phyloP scores from a whole-genome alignment of 1,140 invertebrate species.

The Drosophila pandora region DNA sequence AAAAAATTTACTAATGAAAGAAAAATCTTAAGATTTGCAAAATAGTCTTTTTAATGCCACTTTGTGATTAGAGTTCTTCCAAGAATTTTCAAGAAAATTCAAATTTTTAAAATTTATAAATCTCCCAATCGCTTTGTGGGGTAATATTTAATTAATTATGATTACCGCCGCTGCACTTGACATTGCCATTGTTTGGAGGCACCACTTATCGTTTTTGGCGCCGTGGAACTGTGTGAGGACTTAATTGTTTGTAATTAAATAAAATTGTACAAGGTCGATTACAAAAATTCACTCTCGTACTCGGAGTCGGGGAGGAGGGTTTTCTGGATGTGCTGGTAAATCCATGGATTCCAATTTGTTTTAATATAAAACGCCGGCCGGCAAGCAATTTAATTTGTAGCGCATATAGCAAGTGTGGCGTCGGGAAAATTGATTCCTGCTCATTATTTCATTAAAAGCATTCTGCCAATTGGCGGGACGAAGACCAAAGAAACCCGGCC shows the following conservation, averaged over 20 bases:
- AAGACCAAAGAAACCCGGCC: constrained; percentile 1
- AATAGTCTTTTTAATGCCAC: too few relatives aligned
- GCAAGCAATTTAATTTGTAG: constrained; percentile 69
- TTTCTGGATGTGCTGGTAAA: constrained; percentile 36
- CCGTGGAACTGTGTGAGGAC: constrained; percentile 24
- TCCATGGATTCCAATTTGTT: constrained; percentile 72
- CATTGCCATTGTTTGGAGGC: constrained; percentile 34
- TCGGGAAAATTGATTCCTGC: constrained; percentile 77
- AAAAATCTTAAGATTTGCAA: too few relatives aligned
- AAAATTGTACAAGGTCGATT: constrained; percentile 80
- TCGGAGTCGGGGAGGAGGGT: constrained; percentile 7
- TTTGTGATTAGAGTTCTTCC: too few relatives aligned
- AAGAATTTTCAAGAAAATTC: constrained; percentile 1
- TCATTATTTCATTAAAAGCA: constrained; percentile 79
- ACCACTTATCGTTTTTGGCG: constrained; percentile 51
- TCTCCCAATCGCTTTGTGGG: constrained; percentile 6
- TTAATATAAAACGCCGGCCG: constrained; percentile 77
- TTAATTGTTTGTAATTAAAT: constrained; percentile 83
- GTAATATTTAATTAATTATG: constrained; percentile 48
- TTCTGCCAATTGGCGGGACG: constrained; percentile 45
- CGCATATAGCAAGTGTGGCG: constrained; percentile 30
- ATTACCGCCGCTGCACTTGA: constrained; percentile 13
- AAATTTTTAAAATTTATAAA: constrained; percentile 10
- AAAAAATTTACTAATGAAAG: too few relatives aligned
- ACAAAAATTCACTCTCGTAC: constrained; percentile 26